Conservation (phyloP, 2,888 invertebrate species). For the Girardia tigrina region DNA sequence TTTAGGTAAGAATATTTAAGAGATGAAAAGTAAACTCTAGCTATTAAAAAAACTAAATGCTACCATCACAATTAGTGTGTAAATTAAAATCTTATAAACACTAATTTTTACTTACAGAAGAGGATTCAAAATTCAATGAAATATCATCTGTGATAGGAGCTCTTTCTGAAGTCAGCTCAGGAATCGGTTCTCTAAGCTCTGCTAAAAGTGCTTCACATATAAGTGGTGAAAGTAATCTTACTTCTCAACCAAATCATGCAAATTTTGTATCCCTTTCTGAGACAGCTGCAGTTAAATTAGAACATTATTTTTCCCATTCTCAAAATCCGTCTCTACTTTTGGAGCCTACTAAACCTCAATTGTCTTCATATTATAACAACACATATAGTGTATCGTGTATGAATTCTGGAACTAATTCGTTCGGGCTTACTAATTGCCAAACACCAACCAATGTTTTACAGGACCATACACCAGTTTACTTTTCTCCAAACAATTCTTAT, state of each 20-base stretch:
- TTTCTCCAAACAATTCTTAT: neutral
- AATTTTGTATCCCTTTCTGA: neutral
- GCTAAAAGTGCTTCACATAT: neutral
- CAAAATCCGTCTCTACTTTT: neutral
- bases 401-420: conserved; percentile 8
- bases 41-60: too few relatives aligned
- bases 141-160: neutral
- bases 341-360: neutral
- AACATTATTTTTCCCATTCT: conserved; percentile 15
- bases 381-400: neutral
- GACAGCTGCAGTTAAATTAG: neutral
- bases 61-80: too few relatives aligned
- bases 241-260: too few relatives aligned
- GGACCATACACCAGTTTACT: neutral
- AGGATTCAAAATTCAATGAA: conserved; percentile 15
- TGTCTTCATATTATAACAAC: neutral
- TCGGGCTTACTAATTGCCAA: neutral
- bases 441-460: neutral
- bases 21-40: too few relatives aligned
- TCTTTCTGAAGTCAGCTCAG: conserved; percentile 1
- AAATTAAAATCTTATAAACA: too few relatives aligned
- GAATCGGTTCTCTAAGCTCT: conserved; percentile 2
- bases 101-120: neutral
- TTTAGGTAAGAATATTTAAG: too few relatives aligned
- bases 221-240: neutral